Evolutionary conservation across 2,888 invertebrate species (phyloP).

Genomic region (Pogonocherus hispidulus): DNA sequence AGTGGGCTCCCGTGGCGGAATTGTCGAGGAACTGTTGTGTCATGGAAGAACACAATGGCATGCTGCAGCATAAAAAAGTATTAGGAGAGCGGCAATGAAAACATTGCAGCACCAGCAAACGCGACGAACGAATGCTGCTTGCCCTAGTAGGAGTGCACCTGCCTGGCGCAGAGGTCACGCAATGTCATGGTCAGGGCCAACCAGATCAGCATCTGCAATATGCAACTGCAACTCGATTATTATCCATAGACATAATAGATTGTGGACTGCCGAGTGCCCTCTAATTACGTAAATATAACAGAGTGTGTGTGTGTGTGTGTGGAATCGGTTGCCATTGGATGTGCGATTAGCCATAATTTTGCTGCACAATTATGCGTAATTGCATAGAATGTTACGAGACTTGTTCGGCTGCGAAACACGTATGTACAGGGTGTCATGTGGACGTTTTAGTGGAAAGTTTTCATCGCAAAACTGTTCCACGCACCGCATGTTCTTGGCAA

Average conservation of each 20-base stretch:
- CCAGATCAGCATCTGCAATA: slow-evolving; percentile 68
- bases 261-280: slow-evolving; percentile 25
- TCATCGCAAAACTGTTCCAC: no score
- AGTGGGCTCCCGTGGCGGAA: not conserved
- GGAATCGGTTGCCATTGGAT: not conserved
- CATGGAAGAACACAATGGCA: slow-evolving; percentile 1
- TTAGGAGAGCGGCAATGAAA: slow-evolving; percentile 18
- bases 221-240: slow-evolving; percentile 62
- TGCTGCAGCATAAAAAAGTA: not conserved
- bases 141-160: slow-evolving; percentile 55
- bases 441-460: no score
- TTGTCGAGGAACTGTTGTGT: slow-evolving; percentile 10
- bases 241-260: slow-evolving; percentile 44
- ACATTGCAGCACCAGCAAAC: slow-evolving; percentile 14
- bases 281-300: slow-evolving; percentile 32
- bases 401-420: no score
- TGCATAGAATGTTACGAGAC: slow-evolving; percentile 1
- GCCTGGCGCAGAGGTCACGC: slow-evolving; percentile 64
- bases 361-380: slow-evolving; percentile 6
- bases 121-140: slow-evolving; percentile 35
- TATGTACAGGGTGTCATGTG: no score
- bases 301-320: slow-evolving; percentile 16
- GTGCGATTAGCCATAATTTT: slow-evolving; percentile 13
- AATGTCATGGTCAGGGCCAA: slow-evolving; percentile 70
- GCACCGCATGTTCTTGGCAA: no score